Base-by-base conservation (phyloP, 2,797 vertebrate species). In the Rhynchonycteris naso region DNA sequence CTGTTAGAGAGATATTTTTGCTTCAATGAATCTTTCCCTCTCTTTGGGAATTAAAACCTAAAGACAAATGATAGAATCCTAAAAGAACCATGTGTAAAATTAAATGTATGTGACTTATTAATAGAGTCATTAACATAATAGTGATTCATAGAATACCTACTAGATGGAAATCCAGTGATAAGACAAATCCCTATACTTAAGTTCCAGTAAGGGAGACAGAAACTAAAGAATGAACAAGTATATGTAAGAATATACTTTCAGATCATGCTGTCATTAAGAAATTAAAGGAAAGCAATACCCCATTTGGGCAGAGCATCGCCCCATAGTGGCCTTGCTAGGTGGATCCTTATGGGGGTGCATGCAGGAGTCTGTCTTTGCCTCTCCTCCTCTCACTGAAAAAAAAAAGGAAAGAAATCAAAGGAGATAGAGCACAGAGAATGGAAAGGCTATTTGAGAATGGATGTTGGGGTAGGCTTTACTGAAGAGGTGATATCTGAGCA, bases 31-130 rank as follows among this genome's bases (percentile, higher is more conserved):
- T 50, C 24, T 54, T 78, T 72, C 30, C 50, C 24, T 88, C 74
- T 91, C 35, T 89, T 78, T 38, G 50, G 30, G 21, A 84, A 87
- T 69, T 88, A 88, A 91, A 93, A 90, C 90, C 30, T 68, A 30
- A 94, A 88, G 78, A 84, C 90, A 93, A 91, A 78, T 94, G 21
- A 35, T 71, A 88, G 19, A 66, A 59, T 43, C 91, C 18, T 33
- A 92, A 93, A 92, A 2, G 21, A 94, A 26, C 1, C n/a, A 54
- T 30, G 66, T 38, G 50, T 2, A 65, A 90, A 86, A 79, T 78
- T 84, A 50, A 11, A 38, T n/a, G 15, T 68, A 6, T 63, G 2
- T 90, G n/a, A 38, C 35, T 86, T 65, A 90, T 26, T 58, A 75
- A 50, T 52, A 95, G 2, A 59, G 61, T 88, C 33, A 78, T 63